Base-by-base conservation (phyloP, 2,797 vertebrate genomes). In the Eulemur albifrons region DNA sequence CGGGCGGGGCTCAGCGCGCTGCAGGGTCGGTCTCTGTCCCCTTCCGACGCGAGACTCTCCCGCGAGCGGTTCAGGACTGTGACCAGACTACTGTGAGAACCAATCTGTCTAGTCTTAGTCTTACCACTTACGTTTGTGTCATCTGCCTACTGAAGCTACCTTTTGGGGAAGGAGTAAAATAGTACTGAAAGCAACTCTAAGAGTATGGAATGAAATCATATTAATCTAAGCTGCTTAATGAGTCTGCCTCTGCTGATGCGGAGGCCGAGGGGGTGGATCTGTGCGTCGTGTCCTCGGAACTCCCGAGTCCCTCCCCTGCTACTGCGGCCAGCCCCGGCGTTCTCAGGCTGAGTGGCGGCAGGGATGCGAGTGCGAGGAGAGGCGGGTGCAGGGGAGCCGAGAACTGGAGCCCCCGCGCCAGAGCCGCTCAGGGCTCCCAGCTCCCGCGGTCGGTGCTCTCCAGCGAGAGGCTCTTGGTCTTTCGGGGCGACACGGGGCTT, bases 391-490 rank as follows among this genome's bases (percentile, higher is more conserved):
- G 48, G 97, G 96, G 91, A 95, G 88, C 88, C 72, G 87, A 88
- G 95, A 95, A 85, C 5, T 79, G 65, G 97, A 97, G 97, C 97
- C 94, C 96, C 97, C 97, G 96, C 88, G 84, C 88, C 65, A 95
- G 94, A 8, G 65, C 50, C 97, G 98, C 98, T 99, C 99, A 99
- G 97, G 99, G 99, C 98, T 99, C 99, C 99, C 99, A 99, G 98
- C 98, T 99, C 98, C 99, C 99, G 3, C 99, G 99, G 98, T 99
- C 99, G 93, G 99, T 99, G 98, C 99, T 99, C 99, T 99, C 99
- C 98, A 99, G 97, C 61, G 99, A 99, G 97, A 99, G 99, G 98
- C 99, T 99, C 99, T 99, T 99, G 98, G 99, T 99, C 98, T 99
- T 99, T 98, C 99, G 99, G 86, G 99, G 99, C 77, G 99, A 99